A percentile compares a stretch with the other conserved stretches of the same genome.
Conservation (phyloP, 2,113 vertebrate species). For the Phalacrocorax pelagicus region DNA sequence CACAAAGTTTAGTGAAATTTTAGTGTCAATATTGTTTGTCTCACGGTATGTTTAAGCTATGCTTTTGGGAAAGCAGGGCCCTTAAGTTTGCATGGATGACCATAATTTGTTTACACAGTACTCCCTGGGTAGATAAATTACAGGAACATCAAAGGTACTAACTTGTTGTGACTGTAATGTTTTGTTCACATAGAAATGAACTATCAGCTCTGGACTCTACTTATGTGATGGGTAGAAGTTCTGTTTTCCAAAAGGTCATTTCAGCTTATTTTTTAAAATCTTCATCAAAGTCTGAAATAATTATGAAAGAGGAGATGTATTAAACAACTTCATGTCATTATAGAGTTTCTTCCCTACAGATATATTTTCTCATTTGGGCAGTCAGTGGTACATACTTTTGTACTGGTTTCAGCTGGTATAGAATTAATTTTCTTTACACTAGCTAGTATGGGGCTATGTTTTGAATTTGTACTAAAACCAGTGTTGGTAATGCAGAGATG, state of each 20-base stretch:
- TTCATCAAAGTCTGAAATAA: neutral
- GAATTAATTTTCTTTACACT: too few species aligned
- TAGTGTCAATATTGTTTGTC: neutral
- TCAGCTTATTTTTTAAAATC: neutral
- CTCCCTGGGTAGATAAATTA: neutral
- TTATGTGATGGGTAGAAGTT: neutral
- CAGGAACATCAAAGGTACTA: neutral
- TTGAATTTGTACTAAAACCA: too few species aligned
- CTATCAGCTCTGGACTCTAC: neutral
- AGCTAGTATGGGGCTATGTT: too few species aligned
- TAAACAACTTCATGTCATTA: neutral
- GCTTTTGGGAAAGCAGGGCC: neutral
- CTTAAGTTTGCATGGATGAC: neutral
- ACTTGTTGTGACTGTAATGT: neutral
- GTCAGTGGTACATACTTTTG: neutral
- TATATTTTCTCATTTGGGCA: neutral
- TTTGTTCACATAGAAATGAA: neutral
- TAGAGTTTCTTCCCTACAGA: neutral
- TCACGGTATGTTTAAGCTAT: neutral
- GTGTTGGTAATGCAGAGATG: too few species aligned
- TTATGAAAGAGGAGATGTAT: neutral
- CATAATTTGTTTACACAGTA: neutral
- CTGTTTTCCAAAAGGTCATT: neutral
- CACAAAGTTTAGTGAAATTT: neutral
- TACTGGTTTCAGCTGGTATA: too few species aligned